These are phyloP conservation scores for Tapirus indicus DNA, from an alignment of 2,797 vertebrate species.

Conservation along the genomic window DNA sequence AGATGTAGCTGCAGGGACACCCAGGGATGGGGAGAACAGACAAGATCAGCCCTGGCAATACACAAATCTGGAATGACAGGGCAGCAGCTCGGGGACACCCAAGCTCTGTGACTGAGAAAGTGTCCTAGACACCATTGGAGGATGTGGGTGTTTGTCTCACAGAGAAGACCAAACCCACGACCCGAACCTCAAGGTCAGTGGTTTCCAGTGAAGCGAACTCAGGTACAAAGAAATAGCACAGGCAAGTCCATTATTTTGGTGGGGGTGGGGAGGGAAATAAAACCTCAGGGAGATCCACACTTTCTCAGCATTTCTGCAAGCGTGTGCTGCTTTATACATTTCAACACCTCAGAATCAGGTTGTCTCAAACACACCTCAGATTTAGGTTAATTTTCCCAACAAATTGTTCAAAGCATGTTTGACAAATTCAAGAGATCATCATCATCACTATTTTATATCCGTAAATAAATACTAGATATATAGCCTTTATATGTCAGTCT, in stretches of 20 bases:
- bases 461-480: not conserved
- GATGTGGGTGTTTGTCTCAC: no score
- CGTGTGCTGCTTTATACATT: not conserved
- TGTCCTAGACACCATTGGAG: no score
- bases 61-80: no score
- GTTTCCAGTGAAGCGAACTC: not conserved
- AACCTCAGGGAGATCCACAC: rapidly evolving
- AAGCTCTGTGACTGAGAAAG: not conserved
- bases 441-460: not conserved
- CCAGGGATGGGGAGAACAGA: not conserved
- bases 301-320: not conserved
- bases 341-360: not conserved
- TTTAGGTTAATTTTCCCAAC: not conserved
- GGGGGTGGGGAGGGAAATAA: not conserved
- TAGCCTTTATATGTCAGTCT: not conserved
- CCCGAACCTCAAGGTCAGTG: not conserved
- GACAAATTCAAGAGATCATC: not conserved
- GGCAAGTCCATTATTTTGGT: rapidly evolving
- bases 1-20: no score
- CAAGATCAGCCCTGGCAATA: rapidly evolving
- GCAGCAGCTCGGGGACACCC: not conserved
- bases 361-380: not conserved
- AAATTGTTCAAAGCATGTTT: not conserved
- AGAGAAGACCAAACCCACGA: rapidly evolving
- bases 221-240: not conserved